Percentiles rank a stretch among this genome's conserved stretches.
These are phyloP conservation scores for Saccostrea glomerata DNA, from an alignment of 1,140 invertebrate genomes.

Conservation along the genomic window DNA sequence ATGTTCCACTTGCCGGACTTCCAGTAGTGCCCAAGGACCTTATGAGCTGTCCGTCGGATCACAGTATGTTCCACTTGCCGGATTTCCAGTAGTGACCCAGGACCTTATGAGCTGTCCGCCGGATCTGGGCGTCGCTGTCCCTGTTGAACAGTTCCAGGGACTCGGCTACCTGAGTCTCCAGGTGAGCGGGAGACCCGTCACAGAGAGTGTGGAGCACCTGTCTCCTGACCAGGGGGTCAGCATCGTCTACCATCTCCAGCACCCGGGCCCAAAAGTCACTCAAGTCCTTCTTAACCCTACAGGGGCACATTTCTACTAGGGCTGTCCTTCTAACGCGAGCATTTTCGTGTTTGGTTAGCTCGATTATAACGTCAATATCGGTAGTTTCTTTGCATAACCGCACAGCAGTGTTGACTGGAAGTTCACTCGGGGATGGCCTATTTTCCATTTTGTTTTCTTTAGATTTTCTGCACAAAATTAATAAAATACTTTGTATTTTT, in stretches of 20 bases:
- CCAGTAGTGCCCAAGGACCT: constrained; percentile 71
- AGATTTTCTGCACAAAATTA: background rate
- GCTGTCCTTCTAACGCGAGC: constrained; percentile 73
- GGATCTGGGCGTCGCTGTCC: constrained; percentile 70
- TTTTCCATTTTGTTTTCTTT: background rate
- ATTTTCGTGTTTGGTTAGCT: constrained; percentile 71
- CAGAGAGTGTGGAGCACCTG: constrained; percentile 76
- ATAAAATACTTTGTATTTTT: background rate
- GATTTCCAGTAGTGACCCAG: constrained; percentile 71
- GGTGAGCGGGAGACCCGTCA: constrained; percentile 74
- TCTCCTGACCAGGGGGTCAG: constrained; percentile 68
- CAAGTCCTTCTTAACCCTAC: constrained; percentile 74
- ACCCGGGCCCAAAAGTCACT: constrained; percentile 76
- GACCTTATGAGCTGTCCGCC: constrained; percentile 74
- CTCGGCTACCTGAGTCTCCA: constrained; percentile 71
- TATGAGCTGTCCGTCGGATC: constrained; percentile 73
- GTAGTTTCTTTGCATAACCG: constrained; percentile 71
- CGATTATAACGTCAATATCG: constrained; percentile 74
- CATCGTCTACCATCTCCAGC: constrained; percentile 74
- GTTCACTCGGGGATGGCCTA: background rate
- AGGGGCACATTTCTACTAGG: constrained; percentile 77
- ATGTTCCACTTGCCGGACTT: constrained; percentile 78
- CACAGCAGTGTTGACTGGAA: constrained; percentile 63
- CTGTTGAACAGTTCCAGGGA: constrained; percentile 74
- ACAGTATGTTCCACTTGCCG: constrained; percentile 78